Evolutionary conservation across 1,140 invertebrate species (phyloP).

Genomic region (Halesus radiatus): DNA sequence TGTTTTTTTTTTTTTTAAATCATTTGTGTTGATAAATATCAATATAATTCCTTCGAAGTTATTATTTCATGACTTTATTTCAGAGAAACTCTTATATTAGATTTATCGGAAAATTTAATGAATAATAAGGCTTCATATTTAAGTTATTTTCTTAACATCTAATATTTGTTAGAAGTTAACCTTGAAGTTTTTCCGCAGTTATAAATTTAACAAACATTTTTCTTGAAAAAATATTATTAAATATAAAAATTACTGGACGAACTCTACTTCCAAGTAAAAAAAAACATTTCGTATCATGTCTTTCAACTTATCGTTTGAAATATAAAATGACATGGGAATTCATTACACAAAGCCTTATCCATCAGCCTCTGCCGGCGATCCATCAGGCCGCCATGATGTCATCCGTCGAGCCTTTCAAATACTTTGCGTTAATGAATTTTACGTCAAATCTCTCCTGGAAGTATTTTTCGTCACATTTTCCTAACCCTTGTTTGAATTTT

Average conservation of each 20-base stretch:
- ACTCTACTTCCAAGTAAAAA: no score
- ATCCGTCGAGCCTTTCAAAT: slow-evolving; percentile 56
- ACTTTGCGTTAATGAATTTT: slow-evolving; percentile 57
- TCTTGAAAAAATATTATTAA: no score
- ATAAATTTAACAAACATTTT: no score
- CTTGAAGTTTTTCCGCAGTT: no score
- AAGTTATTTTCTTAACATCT: no score
- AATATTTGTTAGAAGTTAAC: no score
- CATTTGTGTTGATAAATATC: not conserved
- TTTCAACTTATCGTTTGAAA: not conserved
- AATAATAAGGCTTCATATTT: no score
- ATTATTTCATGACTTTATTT: slow-evolving; percentile 22
- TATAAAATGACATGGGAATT: not conserved
- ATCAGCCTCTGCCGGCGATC: slow-evolving; percentile 5
- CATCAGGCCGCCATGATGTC: slow-evolving; percentile 47
- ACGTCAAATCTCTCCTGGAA: slow-evolving; percentile 53
- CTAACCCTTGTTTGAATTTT: slow-evolving; percentile 14
- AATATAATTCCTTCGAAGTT: not conserved
- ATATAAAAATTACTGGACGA: no score
- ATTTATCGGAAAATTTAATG: no score
- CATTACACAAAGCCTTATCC: not conserved
- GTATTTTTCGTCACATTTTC: slow-evolving; percentile 44
- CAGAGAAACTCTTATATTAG: not conserved
- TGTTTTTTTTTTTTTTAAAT: not conserved
- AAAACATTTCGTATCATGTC: not conserved